phyloP scores from a whole-genome alignment of 2,888 invertebrate genomes.

The Stomorhina lunata region DNA sequence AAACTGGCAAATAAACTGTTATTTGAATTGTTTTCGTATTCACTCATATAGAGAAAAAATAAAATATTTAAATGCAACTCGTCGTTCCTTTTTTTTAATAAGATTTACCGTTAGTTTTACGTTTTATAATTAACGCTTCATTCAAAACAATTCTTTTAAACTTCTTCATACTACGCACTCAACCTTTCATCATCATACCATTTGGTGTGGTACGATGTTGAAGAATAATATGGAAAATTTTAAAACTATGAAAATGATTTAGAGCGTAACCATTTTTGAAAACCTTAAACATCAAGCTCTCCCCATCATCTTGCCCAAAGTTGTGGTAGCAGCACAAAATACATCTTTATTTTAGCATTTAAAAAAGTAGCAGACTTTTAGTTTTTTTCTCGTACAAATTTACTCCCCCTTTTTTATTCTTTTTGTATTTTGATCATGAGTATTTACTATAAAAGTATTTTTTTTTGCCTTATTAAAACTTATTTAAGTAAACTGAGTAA shows the following conservation, averaged over 20 bases:
- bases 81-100: neutral
- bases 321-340: neutral
- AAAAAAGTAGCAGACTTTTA: neutral
- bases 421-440: neutral
- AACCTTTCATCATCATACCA: no score
- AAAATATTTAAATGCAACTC: neutral
- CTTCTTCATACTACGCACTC: neutral
- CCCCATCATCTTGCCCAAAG: neutral
- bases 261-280: slow-evolving; percentile 40
- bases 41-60: neutral
- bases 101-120: slow-evolving; percentile 54
- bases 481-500: neutral
- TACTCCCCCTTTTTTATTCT: neutral
- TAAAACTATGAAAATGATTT: slow-evolving; percentile 29
- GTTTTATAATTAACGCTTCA: slow-evolving; percentile 49
- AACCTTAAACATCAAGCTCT: slow-evolving; percentile 2
- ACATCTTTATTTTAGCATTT: neutral
- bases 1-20: slow-evolving; percentile 40
- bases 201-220: neutral
- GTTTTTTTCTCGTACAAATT: neutral
- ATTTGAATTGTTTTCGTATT: slow-evolving; percentile 15
- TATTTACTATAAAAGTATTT: neutral
- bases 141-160: slow-evolving; percentile 1
- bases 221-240: neutral
- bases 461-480: neutral